Base-by-base conservation (phyloP, 1,140 invertebrate species). In the Tetraneura akinire region DNA sequence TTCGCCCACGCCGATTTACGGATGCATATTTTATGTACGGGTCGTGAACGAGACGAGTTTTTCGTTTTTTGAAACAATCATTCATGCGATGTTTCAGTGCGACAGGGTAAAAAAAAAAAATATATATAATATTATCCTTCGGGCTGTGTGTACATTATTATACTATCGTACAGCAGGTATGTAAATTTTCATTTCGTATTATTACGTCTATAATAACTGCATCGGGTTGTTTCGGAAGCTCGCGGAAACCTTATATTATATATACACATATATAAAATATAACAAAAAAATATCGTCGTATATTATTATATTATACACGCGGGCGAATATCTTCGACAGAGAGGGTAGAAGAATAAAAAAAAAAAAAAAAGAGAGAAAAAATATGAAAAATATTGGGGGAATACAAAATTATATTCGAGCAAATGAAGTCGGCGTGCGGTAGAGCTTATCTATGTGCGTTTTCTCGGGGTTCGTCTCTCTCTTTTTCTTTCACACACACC, bases 341-440 rank as follows among this genome's bases (percentile, higher is more conserved):
- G 3, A 14, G n/a, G 18, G 1, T 3, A 37, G n/a, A 14, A 55
- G 47, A 14, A 3, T 4, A 32, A 37, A 66, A 76, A 60, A 76
- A 76, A 76, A 76, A 74, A 13, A 13, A 66, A 76, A 60, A 76
- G 60, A 76, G 45, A 74, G 8, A 13, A 47, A 60, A 78, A 37
- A 76, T 21, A 57, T 16, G n/a, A 76, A 76, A 53, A 57, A 78
- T 62, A 60, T 37, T 78, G 37, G 74, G 74, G 74, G 74, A 78
- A 78, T 78, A 78, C 74, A 37, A 78, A 78, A 78, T 78, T 62
- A 62, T 62, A 62, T 21, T 62, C 45, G 53, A 37, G 74, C 37
- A 78, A 78, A 78, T 78, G 74, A 78, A 78, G 74, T 78, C 74
- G 53, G 32, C 62, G 74, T 78, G 74, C 74, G 74, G 74, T 78